Evolutionary conservation across 1,140 invertebrate genomes (phyloP), one percentile per base, ranked within the genome.

Genomic region (Maniola jurtina): DNA sequence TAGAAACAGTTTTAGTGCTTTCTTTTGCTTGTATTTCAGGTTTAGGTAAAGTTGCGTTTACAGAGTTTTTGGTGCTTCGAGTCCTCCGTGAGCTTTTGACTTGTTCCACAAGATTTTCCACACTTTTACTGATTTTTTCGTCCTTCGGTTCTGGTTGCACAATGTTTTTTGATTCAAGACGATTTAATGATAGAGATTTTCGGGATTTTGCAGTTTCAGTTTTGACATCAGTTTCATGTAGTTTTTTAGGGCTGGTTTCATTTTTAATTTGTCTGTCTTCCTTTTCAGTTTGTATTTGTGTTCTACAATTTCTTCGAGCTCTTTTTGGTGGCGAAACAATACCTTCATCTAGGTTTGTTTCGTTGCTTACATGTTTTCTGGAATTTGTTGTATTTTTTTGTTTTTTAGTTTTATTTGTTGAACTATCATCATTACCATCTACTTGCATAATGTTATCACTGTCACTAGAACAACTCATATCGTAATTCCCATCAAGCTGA

Each of bases 401-500:
- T 15, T 60, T 73, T 60, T 70, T 73, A 25, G 47, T 71, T 66
- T 52, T 79, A 34, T 48, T 50, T 54, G 50, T 63, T 34, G 38
- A 3, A 14, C 25, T 40, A 69, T 85, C 78, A 78, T 87, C 77
- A 76, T 75, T 82, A 38, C 84, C 83, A 79, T 88, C 83, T 42
- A 85, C 16, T 76, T 89, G 84, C 66, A 81, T 82, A 55, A 84
- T 83, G 67, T 79, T 76, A 40, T 76, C 72, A 76, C 34, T 72
- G 33, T 75, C 73, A 71, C 64, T 75, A 45, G 61, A 66, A 42
- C 56, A 62, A 56, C 33, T 65, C 59, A 57, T 68, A 84, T 93
- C 92, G 75, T 92, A 84, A 60, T 80, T 86, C 25, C 93, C 93
- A 88, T 94, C 93, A 33, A 93, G 65, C 74, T 94, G 93, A 8